phyloP scores from a whole-genome alignment of 2,797 vertebrate genomes.

The Oreonectes daqikongensis region DNA sequence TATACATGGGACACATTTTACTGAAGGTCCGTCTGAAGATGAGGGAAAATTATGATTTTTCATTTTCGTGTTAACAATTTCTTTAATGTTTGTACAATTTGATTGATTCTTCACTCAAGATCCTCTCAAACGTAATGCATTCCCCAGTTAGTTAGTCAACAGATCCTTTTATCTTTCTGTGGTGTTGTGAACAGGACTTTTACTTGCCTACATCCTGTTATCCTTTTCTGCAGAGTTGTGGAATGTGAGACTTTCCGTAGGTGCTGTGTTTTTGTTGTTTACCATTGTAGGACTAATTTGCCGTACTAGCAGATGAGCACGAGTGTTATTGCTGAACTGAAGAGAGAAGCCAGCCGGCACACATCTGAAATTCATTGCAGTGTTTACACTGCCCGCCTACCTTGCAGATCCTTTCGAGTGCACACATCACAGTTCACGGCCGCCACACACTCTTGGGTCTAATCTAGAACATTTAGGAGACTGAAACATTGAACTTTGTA shows the following conservation, averaged over 20 bases:
- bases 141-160: background rate
- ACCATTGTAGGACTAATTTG: slow-evolving; percentile 48
- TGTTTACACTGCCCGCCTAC: slow-evolving; percentile 57
- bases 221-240: slow-evolving; percentile 32
- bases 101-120: background rate
- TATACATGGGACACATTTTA: no score
- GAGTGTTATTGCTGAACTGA: slow-evolving; percentile 54
- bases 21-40: no score
- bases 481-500: slow-evolving; percentile 26
- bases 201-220: slow-evolving; percentile 40
- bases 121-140: background rate
- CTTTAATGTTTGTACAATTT: no score
- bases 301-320: slow-evolving; percentile 45
- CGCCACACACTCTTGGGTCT: slow-evolving; percentile 11
- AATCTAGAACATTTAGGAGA: slow-evolving; percentile 44
- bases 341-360: slow-evolving; percentile 44
- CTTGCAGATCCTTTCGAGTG: slow-evolving; percentile 52
- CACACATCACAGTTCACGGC: slow-evolving; percentile 32
- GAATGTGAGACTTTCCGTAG: slow-evolving; percentile 50
- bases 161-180: slow-evolving; percentile 1
- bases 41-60: no score
- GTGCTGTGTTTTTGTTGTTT: slow-evolving; percentile 47
- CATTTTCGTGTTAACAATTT: no score
- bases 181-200: background rate
- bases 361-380: slow-evolving; percentile 57